A percentile compares a stretch with the other conserved stretches of the same genome.
Conservation (phyloP, 1,140 invertebrate species). For the Drosophila sp. region DNA sequence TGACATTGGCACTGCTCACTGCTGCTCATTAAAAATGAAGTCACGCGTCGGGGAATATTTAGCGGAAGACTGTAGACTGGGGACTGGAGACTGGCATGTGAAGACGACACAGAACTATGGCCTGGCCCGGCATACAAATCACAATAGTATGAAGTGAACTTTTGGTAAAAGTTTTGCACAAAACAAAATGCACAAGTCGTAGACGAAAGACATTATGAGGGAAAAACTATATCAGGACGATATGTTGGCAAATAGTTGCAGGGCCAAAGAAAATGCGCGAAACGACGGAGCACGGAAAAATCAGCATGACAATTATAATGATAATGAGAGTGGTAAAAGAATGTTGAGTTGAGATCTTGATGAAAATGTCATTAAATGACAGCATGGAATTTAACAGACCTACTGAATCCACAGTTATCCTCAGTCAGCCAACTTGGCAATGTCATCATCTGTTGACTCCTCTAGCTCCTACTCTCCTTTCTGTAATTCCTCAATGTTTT, state of each 20-base stretch:
- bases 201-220: not conserved
- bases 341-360: constrained; percentile 48
- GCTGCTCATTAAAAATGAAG: constrained; percentile 72
- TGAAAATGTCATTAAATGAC: constrained; percentile 82
- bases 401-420: constrained; percentile 8
- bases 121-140: constrained; percentile 31
- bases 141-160: constrained; percentile 37
- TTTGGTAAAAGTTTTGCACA: constrained; percentile 39
- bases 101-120: not conserved
- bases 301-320: constrained; percentile 83
- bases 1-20: not conserved
- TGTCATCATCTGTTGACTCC: constrained; percentile 42
- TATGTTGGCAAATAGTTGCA: constrained; percentile 71
- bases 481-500: constrained; percentile 15
- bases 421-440: constrained; percentile 57
- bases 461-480: not conserved
- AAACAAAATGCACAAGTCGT: constrained; percentile 59
- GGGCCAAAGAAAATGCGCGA: constrained; percentile 25
- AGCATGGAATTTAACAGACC: constrained; percentile 51
- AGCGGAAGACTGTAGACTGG: too few relatives aligned
- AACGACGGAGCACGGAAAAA: constrained; percentile 52
- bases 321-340: constrained; percentile 64
- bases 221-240: not conserved
- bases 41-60: constrained; percentile 40
- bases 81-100: not conserved